Evolutionary conservation across 30 jellyfish, hydroid and myxozoan genomes (phyloP), one percentile per base, ranked within the genome.

Genomic region (Aurelia aurita complex sp. Pacific): DNA sequence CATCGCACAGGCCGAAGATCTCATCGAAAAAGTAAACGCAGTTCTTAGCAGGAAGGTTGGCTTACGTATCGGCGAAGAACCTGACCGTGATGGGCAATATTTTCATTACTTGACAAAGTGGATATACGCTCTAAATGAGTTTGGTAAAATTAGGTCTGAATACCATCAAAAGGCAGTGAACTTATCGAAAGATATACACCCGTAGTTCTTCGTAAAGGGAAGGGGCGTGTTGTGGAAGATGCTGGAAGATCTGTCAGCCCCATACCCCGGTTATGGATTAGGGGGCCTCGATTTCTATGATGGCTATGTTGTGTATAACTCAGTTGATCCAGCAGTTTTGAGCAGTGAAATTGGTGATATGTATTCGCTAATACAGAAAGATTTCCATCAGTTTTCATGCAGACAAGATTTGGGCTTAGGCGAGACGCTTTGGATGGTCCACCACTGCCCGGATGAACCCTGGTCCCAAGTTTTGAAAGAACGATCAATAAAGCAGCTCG

Each of bases 31-130:
- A 19, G 87, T 77, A 35, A 57, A 35, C 50, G 42, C 35, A 32
- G 35, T 77, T 36, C 77, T 77, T 29, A 79, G 87, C 15, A 77
- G 87, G 67, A 77, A 77, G 51, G 43, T 32, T 16, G 87, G 87
- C 38, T 14, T 77, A 3, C 72, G 87, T 33, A 77, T 77, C 14
- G 87, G 87, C 11, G 87, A 77, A 59, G 90, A 80, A 32, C 82
- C 82, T n/a, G 90, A 80, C 42, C 42, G 90, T 46, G 90, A 80
- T 51, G 90, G 90, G 33, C 90, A 80, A 16, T 80, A 80, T 69
- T 80, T 80, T 32, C 90, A 80, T 62, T 80, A 80, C 51, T 74
- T 80, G 29, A 80, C 90, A 23, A 80, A 80, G 64, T 80, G 90
- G 90, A 80, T 80, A n/a, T 69, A 80, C 43, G 90, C 90, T 32